Conservation (phyloP, 2,888 invertebrate genomes). For the Itoplectis maculator region DNA sequence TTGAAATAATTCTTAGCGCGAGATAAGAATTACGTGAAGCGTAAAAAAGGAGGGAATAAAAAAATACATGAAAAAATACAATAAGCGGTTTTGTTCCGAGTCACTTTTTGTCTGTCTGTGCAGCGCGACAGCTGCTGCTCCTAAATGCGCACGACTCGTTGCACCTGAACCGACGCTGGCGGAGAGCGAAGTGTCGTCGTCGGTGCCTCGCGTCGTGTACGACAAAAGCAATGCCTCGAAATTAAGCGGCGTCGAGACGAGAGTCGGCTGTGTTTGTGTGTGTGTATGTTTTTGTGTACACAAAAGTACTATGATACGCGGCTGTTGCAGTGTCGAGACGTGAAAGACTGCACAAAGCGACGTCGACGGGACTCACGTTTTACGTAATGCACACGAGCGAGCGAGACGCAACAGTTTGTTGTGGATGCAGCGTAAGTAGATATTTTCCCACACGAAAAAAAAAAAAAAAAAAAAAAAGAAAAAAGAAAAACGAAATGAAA, state of each 20-base stretch:
- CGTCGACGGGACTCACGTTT: conserved; percentile 47
- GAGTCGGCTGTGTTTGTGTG: conserved; percentile 29
- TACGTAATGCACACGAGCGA: conserved; percentile 33
- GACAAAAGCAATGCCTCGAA: conserved; percentile 57
- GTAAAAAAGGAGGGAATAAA: not conserved
- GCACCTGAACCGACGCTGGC: conserved; percentile 10
- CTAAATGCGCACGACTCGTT: conserved; percentile 42
- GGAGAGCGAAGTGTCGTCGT: conserved; percentile 40
- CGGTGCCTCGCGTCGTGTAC: conserved; percentile 41
- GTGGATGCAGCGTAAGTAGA: conserved; percentile 27
- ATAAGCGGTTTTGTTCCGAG: conserved; percentile 23
- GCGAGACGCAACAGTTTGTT: conserved; percentile 68
- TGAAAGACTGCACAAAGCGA: conserved; percentile 30
- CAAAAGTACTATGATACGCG: conserved; percentile 23
- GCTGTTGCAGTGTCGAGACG: not conserved
- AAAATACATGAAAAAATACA: conserved; percentile 8
- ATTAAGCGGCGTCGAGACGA: conserved; percentile 33
- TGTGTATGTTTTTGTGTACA: too few relatives aligned
- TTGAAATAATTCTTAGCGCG: not conserved
- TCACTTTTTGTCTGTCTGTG: not conserved
- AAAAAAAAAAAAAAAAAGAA: conserved; percentile 26
- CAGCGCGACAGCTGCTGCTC: not conserved
- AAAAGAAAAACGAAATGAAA: not conserved
- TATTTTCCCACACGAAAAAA: conserved; percentile 27
- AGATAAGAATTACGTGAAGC: conserved; percentile 6